Evolutionary conservation across 2,888 invertebrate genomes (phyloP), one percentile per base, ranked within the genome.

Genomic region (Abrostola tripartita): DNA sequence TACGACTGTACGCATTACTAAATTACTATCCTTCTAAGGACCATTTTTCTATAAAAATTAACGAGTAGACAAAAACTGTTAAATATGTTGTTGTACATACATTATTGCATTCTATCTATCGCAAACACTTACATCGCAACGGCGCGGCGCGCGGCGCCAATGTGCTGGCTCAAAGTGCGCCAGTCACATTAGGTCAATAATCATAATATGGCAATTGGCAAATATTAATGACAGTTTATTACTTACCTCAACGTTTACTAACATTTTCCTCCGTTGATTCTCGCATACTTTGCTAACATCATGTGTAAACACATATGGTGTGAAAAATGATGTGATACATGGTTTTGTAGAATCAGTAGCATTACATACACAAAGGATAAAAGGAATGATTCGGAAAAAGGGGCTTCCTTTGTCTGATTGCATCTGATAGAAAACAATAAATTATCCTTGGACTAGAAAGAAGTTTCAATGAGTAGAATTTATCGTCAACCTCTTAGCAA

Each of bases 101-200:
- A 24, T 24, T 24, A 24, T 24, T 24, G 24, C 24, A 24, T 24
- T 24, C 24, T 24, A 24, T 24, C 24, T 24, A 24, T 24, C n/a
- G 24, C 24, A 24, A 24, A 24, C 24, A 24, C 24, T 24, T 24
- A 24, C 24, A 24, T 24, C 24, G 24, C 24, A 4, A 24, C 24
- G 24, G 24, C n/a, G n/a, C n/a, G n/a, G n/a, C n/a, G n/a, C n/a
- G n/a, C n/a, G n/a, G n/a, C 24, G 24, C 24, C 24, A 24, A 24
- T 24, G 4, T 1, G 24, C 24, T 24, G 24, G 24, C 24, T 24
- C n/a, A 54, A 57, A 64, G 63, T 68, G 64, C 69, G 51, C 61
- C 59, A 69, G 47, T 64, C 66, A 71, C 42, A 42, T 47, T 24
- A 24, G 12, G 24, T 47, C 44, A 24, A 24, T 47, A 24, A 47